Percentiles rank a stretch among this genome's conserved stretches.
Conservation (phyloP, 2,797 vertebrate species). For the Chrosomus eos region DNA sequence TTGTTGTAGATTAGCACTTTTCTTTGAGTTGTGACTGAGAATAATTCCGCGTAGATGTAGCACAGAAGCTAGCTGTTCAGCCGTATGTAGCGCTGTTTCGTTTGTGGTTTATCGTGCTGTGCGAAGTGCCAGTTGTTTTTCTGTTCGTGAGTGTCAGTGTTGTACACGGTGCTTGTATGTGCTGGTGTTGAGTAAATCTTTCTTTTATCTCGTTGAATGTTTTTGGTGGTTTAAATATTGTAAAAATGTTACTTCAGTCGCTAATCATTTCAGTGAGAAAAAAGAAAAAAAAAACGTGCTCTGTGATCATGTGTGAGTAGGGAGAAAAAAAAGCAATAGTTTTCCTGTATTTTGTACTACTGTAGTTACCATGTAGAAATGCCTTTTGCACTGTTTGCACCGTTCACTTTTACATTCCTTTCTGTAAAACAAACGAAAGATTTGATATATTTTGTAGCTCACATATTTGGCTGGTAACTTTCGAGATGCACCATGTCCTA, state of each 20-base stretch:
- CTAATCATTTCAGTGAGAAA: conserved; percentile 30
- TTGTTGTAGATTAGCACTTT: conserved; percentile 69
- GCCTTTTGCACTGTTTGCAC: conserved; percentile 81
- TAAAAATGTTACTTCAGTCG: conserved; percentile 72
- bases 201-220: conserved; percentile 56
- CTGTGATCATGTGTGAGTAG: conserved; percentile 62
- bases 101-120: conserved; percentile 76
- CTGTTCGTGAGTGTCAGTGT: conserved; percentile 73
- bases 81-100: conserved; percentile 81
- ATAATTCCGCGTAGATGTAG: conserved; percentile 82
- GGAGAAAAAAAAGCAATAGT: conserved; percentile 57
- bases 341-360: conserved; percentile 70
- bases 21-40: conserved; percentile 75
- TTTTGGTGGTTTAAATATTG: conserved; percentile 68
- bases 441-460: conserved; percentile 43
- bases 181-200: conserved; percentile 74
- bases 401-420: conserved; percentile 72
- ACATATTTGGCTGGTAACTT: conserved; percentile 20
- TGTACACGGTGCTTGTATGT: conserved; percentile 80
- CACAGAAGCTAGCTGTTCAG: conserved; percentile 78
- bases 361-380: conserved; percentile 68
- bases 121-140: conserved; percentile 59
- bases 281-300: conserved; percentile 46
- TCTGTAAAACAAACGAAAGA: conserved; percentile 64
- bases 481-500: neutral